Evolutionary conservation across 2,797 vertebrate genomes (phyloP), one percentile per base, ranked within the genome.

Genomic region (Hydrolagus colliei): DNA sequence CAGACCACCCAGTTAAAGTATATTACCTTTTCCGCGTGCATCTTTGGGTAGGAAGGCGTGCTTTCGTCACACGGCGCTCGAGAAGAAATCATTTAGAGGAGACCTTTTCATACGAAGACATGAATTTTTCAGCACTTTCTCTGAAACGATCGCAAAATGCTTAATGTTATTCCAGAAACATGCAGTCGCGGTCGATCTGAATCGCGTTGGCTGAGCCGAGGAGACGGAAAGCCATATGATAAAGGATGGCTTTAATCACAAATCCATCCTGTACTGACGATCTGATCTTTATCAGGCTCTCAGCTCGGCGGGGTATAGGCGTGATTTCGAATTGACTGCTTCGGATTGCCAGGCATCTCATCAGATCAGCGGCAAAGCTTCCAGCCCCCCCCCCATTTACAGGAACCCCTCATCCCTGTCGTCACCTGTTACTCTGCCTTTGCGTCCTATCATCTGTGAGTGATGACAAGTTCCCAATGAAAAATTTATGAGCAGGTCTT

Each of bases 271-370:
- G 22, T 63, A 61, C 14, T 7, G 18, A 67, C 22, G 32, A 27
- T 65, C 78, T 18, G 78, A 80, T 80, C 78, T 63, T 27, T 80
- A 67, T 79, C 62, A 65, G 77, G 16, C 61, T 16, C 65, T 62
- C 22, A 65, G n/a, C 32, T n/a, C 62, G 65, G 62, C 65, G 65
- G 63, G 61, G 62, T 52, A 62, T 62, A 3, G 16, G 22, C 59
- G 11, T 62, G 76, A 78, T 22, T 59, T 22, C 9, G 41, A 77
- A 61, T 77, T 77, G 75, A 20, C 75, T 77, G 52, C 12, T 20
- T 11, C 7, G 52, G 41, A 27, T 52, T 6, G 41, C 41, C 6
- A 6, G 6, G 59, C 61, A 79, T 79, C 78, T 80, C 62, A 12
- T 9, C 67, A 14, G 13, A 80, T 16, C 62, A 80, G 13, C 78